phyloP scores from a whole-genome alignment of 2,113 vertebrate species.

The Bubo blakistoni region DNA sequence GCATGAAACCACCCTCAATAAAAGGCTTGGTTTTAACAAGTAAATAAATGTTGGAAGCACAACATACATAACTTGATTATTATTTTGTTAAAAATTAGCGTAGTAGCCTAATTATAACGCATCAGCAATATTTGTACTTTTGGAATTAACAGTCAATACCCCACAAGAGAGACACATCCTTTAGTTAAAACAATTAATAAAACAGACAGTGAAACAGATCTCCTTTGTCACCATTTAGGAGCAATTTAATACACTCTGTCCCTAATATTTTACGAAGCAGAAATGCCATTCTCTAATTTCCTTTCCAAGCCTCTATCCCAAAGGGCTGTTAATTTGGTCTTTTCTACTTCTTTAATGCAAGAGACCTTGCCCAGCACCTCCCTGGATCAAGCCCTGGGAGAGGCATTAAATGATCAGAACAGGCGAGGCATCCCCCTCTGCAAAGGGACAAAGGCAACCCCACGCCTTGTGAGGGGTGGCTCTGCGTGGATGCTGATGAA shows the following conservation, averaged over 20 bases:
- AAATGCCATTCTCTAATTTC: conserved; percentile 29
- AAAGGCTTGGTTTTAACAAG: conserved; percentile 19
- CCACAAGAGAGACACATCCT: conserved; percentile 26
- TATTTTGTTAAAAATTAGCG: background rate
- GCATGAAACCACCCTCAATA: conserved; percentile 22
- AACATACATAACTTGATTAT: background rate
- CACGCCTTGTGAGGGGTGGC: background rate
- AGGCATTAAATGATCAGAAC: background rate
- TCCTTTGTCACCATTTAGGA: conserved; percentile 63
- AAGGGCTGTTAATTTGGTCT: background rate
- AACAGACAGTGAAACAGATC: conserved; percentile 70
- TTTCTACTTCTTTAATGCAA: background rate
- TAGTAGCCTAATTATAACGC: background rate
- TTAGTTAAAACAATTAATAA: conserved; percentile 69
- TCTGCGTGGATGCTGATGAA: conserved; percentile 22
- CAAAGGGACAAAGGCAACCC: background rate
- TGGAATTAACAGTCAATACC: conserved; percentile 5
- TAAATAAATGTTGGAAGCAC: conserved; percentile 44
- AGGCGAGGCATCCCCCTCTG: background rate
- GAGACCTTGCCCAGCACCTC: background rate
- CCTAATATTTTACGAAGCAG: conserved; percentile 40
- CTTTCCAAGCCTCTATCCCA: background rate
- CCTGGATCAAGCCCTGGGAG: background rate
- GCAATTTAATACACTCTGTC: conserved; percentile 31
- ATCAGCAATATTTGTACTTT: conserved; percentile 3